Percentiles rank a stretch among this genome's conserved stretches.
phyloP scores from a whole-genome alignment of 23 tunicate genomes.

The Phallusia fumigata region DNA sequence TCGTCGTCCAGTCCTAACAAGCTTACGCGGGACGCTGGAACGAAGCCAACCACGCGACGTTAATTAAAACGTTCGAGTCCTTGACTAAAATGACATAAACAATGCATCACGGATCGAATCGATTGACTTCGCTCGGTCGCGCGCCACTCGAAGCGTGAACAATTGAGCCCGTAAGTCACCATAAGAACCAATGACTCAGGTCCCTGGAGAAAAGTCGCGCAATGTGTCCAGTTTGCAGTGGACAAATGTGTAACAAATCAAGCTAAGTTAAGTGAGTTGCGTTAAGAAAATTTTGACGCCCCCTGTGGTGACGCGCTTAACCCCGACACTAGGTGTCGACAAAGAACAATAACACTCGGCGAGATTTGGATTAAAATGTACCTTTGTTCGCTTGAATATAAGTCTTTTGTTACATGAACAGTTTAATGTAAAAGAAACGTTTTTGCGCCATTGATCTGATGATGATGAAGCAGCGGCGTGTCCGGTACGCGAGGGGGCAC shows the following conservation, averaged over 20 bases:
- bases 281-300: background rate
- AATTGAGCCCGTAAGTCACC: background rate
- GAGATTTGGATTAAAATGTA: background rate
- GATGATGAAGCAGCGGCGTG: background rate
- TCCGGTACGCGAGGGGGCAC: background rate
- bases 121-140: conserved; percentile 6
- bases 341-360: background rate
- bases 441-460: too few species aligned
- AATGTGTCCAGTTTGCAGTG: background rate
- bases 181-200: background rate
- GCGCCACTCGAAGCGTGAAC: background rate
- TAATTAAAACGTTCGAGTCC: background rate
- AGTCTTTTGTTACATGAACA: background rate
- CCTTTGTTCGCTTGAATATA: background rate
- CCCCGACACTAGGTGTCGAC: background rate
- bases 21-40: background rate
- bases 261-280: background rate
- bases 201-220: background rate
- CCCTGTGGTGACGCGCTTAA: background rate
- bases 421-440: too few species aligned
- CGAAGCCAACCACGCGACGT: background rate
- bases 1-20: background rate
- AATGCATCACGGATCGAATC: background rate
- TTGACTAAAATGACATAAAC: background rate
- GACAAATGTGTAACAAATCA: background rate